Evolutionary conservation across 2,888 invertebrate species (phyloP), one percentile per base, ranked within the genome.

Genomic region (Automeris io): DNA sequence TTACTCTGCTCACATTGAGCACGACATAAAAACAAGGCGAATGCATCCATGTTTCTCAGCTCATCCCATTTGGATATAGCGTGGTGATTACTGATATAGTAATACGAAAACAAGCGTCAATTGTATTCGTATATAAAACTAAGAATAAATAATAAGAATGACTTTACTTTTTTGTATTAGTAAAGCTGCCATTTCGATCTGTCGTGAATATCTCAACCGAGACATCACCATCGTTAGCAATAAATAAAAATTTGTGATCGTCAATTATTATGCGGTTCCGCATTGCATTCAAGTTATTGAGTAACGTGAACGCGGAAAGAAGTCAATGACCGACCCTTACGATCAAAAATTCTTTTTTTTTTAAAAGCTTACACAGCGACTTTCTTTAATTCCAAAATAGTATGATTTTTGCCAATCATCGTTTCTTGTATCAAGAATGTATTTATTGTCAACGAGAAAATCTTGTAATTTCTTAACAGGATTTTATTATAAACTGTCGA

Each of bases 211-310:
- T 51, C 33, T 54, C 46, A 35, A 48, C 51, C 53, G 54, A 51
- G 47, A 56, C 57, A n/a, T n/a, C n/a, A n/a, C n/a, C n/a, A n/a
- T n/a, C n/a, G 50, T 45, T 55, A 56, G 54, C 66, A 60, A 69
- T 73, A 67, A 69, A 64, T 63, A 64, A 70, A 65, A 57, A 61
- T 51, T 56, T 54, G 53, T 4, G 45, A 36, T 36, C 22, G 31
- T 57, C 67, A 63, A 63, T 66, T n/a, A 64, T 62, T n/a, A 64
- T 58, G 46, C 45, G 57, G 61, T 71, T 70, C 70, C 70, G 67
- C 70, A 68, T 70, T 68, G 67, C 65, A 49, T 57, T 61, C 54
- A 56, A 54, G 63, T 68, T 67, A 65, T 66, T 61, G 65, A 57
- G 51, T 60, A 62, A 60, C 64, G 68, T 57, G 55, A 61, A 64